A percentile compares a stretch with the other conserved stretches of the same genome.
phyloP scores from a whole-genome alignment of 2,888 invertebrate species.

The Keiferia lycopersicella region DNA sequence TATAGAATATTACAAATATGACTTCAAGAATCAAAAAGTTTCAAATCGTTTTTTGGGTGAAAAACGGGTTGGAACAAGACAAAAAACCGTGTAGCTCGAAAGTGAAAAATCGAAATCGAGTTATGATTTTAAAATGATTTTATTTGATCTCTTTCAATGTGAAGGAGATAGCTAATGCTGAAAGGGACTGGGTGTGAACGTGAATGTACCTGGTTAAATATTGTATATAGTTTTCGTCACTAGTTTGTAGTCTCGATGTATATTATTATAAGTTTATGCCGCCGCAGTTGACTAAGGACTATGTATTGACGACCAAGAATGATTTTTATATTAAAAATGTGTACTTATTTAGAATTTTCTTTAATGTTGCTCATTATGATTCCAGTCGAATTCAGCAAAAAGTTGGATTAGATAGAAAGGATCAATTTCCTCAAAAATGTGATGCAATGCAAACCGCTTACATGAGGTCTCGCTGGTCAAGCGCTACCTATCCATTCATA shows the following conservation, averaged over 20 bases:
- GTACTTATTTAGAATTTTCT: constrained; percentile 34
- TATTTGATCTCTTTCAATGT: constrained; percentile 13
- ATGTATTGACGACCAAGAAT: constrained; percentile 48
- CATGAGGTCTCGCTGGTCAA: too few relatives aligned
- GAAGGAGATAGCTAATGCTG: constrained; percentile 30
- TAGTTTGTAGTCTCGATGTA: constrained; percentile 47
- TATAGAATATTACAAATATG: neutral
- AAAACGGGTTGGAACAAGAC: too few relatives aligned
- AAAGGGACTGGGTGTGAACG: constrained; percentile 20
- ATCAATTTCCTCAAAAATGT: too few relatives aligned
- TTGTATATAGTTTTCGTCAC: constrained; percentile 66
- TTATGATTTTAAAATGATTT: neutral
- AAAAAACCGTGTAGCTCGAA: neutral
- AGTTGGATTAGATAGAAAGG: too few relatives aligned
- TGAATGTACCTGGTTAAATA: constrained; percentile 51
- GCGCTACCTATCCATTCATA: too few relatives aligned
- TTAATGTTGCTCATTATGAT: neutral
- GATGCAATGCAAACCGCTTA: too few relatives aligned
- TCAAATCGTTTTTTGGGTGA: too few relatives aligned
- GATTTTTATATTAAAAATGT: constrained; percentile 59
- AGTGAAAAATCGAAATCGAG: neutral
- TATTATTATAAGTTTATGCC: constrained; percentile 59
- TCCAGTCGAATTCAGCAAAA: too few relatives aligned
- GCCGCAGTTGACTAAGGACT: constrained; percentile 78
- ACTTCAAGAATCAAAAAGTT: neutral